These are phyloP conservation scores for Noturus placidus DNA, from an alignment of 2,113 vertebrate genomes.

Conservation along the genomic window DNA sequence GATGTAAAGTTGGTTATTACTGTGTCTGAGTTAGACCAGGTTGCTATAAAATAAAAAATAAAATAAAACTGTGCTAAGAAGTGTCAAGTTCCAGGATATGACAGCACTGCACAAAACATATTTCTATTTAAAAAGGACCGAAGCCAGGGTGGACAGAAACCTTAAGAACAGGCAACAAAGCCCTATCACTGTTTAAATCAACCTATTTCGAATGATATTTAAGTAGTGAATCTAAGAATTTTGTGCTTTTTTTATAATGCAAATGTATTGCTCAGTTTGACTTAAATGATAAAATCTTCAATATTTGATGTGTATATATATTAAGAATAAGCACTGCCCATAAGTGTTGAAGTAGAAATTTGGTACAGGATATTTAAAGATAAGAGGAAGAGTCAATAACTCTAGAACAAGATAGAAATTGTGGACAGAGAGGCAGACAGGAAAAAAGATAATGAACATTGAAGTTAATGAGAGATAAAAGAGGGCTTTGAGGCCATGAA, in stretches of 20 bases:
- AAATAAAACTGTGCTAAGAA: neutral
- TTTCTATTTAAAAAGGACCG: neutral
- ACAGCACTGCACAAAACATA: neutral
- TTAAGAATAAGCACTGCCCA: neutral
- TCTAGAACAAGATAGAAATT: neutral
- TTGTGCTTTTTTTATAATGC: neutral
- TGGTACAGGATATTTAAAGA: neutral
- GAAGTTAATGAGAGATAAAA: slow-evolving; percentile 11
- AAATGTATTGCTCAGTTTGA: neutral
- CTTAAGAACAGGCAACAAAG: neutral
- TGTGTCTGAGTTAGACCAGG: neutral
- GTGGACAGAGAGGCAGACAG: neutral
- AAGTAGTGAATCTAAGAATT: neutral
- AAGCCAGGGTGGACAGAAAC: neutral
- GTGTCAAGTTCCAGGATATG: neutral
- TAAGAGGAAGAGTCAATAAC: neutral
- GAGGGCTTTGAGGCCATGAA: slow-evolving; percentile 19
- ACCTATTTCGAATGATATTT: neutral
- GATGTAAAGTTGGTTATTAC: neutral
- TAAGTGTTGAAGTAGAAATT: neutral
- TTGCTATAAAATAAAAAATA: neutral
- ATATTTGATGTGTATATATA: no score
- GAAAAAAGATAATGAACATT: slow-evolving; percentile 2
- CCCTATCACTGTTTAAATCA: neutral
- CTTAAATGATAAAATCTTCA: neutral